Conservation (phyloP, 92 coral and sea anemone genomes). For the Epizoanthus illoricatus region DNA sequence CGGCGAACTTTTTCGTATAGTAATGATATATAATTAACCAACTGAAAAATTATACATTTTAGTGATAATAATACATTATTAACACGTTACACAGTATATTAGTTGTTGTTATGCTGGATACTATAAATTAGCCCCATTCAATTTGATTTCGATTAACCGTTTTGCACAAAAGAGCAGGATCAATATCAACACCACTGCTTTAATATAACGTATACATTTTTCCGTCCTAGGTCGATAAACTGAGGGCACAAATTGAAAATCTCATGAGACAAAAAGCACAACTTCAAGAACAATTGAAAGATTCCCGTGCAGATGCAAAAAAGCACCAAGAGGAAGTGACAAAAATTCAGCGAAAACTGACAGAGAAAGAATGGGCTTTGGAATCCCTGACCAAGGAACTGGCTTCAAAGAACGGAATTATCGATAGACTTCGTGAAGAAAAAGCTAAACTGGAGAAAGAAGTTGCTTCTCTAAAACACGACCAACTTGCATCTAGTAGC, state of each 20-base stretch:
- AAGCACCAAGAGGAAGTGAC: conserved; percentile 81
- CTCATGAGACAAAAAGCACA: conserved; percentile 86
- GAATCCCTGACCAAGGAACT: conserved; percentile 85
- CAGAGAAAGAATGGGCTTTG: conserved; percentile 91
- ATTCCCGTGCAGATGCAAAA: conserved; percentile 80
- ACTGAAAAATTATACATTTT: too few species aligned
- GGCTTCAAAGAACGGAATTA: conserved; percentile 64
- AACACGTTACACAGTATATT: too few species aligned
- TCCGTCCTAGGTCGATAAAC: conserved; percentile 80
- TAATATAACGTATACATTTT: background rate
- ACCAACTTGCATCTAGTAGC: conserved; percentile 74
- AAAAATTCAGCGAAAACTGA: conserved; percentile 84
- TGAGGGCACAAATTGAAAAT: conserved; percentile 88
- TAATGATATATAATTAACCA: too few species aligned
- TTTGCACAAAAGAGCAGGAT: too few species aligned
- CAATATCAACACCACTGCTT: too few species aligned
- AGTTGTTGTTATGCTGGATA: too few species aligned
- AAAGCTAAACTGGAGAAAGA: conserved; percentile 69
- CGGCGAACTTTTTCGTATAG: too few species aligned
- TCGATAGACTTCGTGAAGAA: conserved; percentile 82
- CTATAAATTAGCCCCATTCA: too few species aligned
- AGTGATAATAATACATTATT: too few species aligned
- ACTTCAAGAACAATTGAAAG: conserved; percentile 89
- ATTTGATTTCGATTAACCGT: background rate
- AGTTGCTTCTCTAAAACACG: conserved; percentile 78